Evolutionary conservation across 2,797 vertebrate genomes (phyloP), one percentile per base, ranked within the genome.

Genomic region (Rallus crepitans): DNA sequence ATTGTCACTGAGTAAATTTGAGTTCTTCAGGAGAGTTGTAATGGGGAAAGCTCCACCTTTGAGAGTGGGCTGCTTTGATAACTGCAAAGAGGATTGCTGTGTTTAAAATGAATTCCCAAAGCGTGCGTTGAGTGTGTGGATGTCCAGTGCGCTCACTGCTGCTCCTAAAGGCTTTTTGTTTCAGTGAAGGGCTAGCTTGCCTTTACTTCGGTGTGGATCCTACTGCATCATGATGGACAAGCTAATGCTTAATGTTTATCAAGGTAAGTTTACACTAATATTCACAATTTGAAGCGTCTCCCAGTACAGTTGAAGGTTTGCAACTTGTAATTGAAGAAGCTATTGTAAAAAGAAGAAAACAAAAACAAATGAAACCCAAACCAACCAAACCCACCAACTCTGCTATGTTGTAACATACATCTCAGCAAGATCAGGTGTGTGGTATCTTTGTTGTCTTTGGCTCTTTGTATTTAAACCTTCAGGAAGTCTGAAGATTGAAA

Each of bases 401-500:
- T 61, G 4, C 12, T 64, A 5, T 72, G 40, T 85, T 79, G 53
- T 79, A 60, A 60, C 15, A 21, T 31, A 24, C 2, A 27, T 56
- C 70, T 63, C 73, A 92, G 53, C 42, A 92, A 55, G 68, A 31
- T 92, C 7, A 68, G 82, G 15, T 87, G 20, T 87, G 31, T 56
- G 28, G 15, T 57, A 15, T 61, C 47, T 65, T 35, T 84, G 47
- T 86, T 82, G 56, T 78, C 63, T 82, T 94, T 85, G 64, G 33
- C 71, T 77, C 47, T 87, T 82, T 65, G 15, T 61, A 1, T 71
- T 91, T 87, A 70, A 79, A 52, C 19, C 39, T 87, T 3, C 71
- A 77, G 68, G 87, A 94, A 83, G 84, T 72, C 15, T 37, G 31
- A 90, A 71, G 69, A 45, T 73, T 60, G 23, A 75, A 53, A 78